phyloP scores from a whole-genome alignment of 92 coral and sea anemone species.

The Phymanthus crucifer region DNA sequence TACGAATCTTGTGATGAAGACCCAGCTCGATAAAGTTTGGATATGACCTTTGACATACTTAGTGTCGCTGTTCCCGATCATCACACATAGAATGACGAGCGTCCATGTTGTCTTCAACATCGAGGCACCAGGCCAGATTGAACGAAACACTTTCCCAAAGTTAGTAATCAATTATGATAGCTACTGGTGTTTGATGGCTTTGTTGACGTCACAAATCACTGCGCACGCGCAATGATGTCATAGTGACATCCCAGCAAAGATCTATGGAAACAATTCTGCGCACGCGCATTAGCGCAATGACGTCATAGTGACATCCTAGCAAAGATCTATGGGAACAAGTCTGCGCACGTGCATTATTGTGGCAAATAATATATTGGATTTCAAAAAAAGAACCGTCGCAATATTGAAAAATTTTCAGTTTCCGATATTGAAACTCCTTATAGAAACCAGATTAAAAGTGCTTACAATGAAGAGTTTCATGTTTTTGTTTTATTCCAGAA shows the following conservation, averaged over 20 bases:
- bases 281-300: too few species aligned
- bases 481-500: not conserved
- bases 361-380: too few species aligned
- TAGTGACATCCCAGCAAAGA: not conserved
- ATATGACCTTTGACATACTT: conserved; percentile 57
- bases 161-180: not conserved
- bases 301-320: not conserved
- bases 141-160: not conserved
- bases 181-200: not conserved
- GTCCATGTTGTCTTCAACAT: conserved; percentile 4
- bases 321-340: not conserved
- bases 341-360: too few species aligned
- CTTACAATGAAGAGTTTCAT: too few species aligned
- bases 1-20: conserved; percentile 51
- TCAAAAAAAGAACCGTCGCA: too few species aligned
- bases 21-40: conserved; percentile 41
- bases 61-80: not conserved
- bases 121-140: not conserved
- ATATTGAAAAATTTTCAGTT: too few species aligned
- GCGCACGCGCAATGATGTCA: not conserved
- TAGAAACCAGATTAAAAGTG: too few species aligned
- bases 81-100: not conserved
- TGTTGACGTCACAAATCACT: not conserved
- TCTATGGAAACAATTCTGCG: not conserved
- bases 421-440: too few species aligned